Evolutionary conservation across 2,113 vertebrate species (phyloP).

Genomic region (Colistium nudipinnis): DNA sequence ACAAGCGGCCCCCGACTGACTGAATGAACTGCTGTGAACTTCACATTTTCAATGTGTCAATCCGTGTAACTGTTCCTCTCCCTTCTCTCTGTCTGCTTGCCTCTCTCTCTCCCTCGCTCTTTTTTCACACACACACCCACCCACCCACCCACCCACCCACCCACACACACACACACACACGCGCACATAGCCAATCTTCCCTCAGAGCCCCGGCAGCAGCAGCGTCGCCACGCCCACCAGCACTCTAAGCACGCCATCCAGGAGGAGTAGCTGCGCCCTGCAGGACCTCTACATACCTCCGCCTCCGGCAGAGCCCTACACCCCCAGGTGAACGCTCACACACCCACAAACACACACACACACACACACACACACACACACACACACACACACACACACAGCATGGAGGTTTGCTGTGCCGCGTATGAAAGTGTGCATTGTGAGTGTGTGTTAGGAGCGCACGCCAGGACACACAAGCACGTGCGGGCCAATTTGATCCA

Average conservation of each 20-base stretch:
- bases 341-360: background rate
- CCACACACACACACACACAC: conserved; percentile 10
- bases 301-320: conserved; percentile 95
- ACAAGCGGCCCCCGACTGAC: conserved; percentile 41
- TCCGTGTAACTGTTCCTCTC: conserved; percentile 56
- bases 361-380: background rate
- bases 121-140: conserved; percentile 27
- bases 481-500: background rate
- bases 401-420: too few relatives aligned
- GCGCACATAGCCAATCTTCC: conserved; percentile 91
- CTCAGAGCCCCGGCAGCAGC: conserved; percentile 93
- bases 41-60: conserved; percentile 53
- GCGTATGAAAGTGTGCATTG: too few relatives aligned
- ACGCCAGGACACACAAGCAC: background rate
- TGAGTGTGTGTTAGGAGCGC: too few relatives aligned
- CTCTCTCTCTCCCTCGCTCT: background rate
- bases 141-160: conserved; percentile 16
- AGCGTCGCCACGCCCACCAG: conserved; percentile 95
- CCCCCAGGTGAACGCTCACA: conserved; percentile 86
- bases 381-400: too few relatives aligned
- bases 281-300: conserved; percentile 98
- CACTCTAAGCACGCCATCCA: conserved; percentile 96
- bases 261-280: conserved; percentile 95
- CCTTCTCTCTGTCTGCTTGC: conserved; percentile 4
- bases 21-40: conserved; percentile 53